These are phyloP conservation scores for Pseudobourletiella spinata DNA, from an alignment of 1,140 invertebrate genomes.

Conservation along the genomic window DNA sequence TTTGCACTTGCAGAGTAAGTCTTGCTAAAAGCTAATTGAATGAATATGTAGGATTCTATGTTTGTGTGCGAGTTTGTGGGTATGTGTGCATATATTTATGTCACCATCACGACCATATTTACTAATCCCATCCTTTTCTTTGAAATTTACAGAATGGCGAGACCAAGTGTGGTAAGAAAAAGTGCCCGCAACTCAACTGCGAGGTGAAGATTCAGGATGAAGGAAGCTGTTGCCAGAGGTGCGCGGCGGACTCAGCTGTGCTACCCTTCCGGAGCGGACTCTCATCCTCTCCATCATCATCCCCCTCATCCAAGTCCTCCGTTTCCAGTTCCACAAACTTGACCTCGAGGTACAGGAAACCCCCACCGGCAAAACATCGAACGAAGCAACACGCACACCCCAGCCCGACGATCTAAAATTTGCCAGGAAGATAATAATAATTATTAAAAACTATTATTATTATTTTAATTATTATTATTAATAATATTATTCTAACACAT, in stretches of 20 bases:
- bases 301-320: neutral
- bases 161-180: constrained; percentile 64
- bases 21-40: constrained; percentile 5
- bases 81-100: too few relatives aligned
- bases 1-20: constrained; percentile 75
- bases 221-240: constrained; percentile 37
- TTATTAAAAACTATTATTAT: neutral
- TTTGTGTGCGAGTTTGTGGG: too few relatives aligned
- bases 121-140: constrained; percentile 20
- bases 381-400: constrained; percentile 11
- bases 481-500: neutral
- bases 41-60: neutral
- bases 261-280: neutral
- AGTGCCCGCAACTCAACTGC: constrained; percentile 51
- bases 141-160: constrained; percentile 60
- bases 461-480: neutral
- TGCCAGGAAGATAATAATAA: neutral
- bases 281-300: neutral
- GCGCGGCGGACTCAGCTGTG: constrained; percentile 15
- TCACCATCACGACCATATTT: too few relatives aligned
- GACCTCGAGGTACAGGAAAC: constrained; percentile 19
- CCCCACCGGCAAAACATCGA: constrained; percentile 21
- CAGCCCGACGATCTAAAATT: neutral
- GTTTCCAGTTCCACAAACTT: neutral
- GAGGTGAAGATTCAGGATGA: constrained; percentile 25